A percentile compares a stretch with the other conserved stretches of the same genome.
phyloP scores from a whole-genome alignment of 2,797 vertebrate species.

The Esox masquinongy region DNA sequence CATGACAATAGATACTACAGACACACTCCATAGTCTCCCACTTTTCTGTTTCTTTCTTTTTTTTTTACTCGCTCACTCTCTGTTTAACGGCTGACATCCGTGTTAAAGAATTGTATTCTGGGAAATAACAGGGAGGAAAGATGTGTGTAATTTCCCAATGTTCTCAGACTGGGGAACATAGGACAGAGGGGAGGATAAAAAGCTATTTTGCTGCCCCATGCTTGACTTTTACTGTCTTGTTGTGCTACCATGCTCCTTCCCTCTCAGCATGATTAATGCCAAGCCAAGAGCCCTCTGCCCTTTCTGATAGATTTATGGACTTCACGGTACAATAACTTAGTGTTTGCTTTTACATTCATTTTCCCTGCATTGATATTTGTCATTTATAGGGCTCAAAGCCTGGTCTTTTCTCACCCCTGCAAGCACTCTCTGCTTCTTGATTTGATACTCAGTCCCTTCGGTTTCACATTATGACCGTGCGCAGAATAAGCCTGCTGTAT shows the following conservation, averaged over 20 bases:
- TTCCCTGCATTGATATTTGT: constrained; percentile 68
- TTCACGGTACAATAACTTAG: constrained; percentile 68
- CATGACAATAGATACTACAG: constrained; percentile 15
- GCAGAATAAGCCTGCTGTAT: constrained; percentile 9
- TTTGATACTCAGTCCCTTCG: constrained; percentile 51
- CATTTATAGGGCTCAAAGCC: constrained; percentile 55
- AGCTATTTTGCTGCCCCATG: constrained; percentile 34
- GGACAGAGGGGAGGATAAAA: constrained; percentile 22
- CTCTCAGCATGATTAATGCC: constrained; percentile 71
- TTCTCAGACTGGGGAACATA: constrained; percentile 21
- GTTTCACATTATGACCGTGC: constrained; percentile 20
- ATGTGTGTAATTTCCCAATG: constrained; percentile 61
- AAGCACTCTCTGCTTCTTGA: constrained; percentile 38
- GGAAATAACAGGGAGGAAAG: constrained; percentile 51
- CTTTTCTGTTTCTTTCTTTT: no score
- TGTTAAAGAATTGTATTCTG: constrained; percentile 43
- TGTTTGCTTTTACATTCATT: constrained; percentile 65
- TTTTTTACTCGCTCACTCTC: background rate
- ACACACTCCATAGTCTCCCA: background rate
- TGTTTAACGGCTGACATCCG: constrained; percentile 23
- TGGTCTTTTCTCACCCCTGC: constrained; percentile 46
- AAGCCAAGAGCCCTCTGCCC: constrained; percentile 65
- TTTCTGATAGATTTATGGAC: constrained; percentile 77
- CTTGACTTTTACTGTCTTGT: background rate
- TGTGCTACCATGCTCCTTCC: constrained; percentile 20